phyloP scores from a whole-genome alignment of 2,797 vertebrate genomes.

The Harpagifer antarcticus region DNA sequence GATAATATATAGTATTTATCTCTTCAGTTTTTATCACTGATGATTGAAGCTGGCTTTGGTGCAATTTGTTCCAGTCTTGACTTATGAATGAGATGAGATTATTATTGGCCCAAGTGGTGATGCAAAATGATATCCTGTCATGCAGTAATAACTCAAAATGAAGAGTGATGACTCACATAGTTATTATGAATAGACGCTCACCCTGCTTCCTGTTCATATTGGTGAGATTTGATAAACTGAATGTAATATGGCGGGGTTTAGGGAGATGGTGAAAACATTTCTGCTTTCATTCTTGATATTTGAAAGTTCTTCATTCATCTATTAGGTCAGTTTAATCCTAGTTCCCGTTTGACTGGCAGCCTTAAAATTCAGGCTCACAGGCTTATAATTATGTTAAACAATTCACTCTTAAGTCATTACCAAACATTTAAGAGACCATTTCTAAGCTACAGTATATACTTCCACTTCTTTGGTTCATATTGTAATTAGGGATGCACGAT shows the following conservation, averaged over 20 bases:
- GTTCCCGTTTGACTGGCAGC: slow-evolving; percentile 10
- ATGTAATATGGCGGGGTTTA: slow-evolving; percentile 20
- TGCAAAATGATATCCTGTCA: slow-evolving; percentile 73
- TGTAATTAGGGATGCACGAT: too few relatives aligned
- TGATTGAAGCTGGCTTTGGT: slow-evolving; percentile 65
- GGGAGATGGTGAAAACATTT: slow-evolving; percentile 29
- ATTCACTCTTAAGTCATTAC: neutral
- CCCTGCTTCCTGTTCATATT: slow-evolving; percentile 70
- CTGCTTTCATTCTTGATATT: slow-evolving; percentile 29
- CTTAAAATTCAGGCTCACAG: neutral
- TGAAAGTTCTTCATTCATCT: slow-evolving; percentile 21
- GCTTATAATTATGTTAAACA: neutral
- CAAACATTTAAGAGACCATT: neutral
- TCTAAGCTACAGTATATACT: too few relatives aligned
- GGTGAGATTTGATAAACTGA: slow-evolving; percentile 63
- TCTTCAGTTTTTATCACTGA: slow-evolving; percentile 45
- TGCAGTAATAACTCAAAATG: slow-evolving; percentile 69
- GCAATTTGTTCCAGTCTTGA: slow-evolving; percentile 69
- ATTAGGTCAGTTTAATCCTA: slow-evolving; percentile 4
- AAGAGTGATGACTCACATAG: slow-evolving; percentile 69
- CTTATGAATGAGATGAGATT: slow-evolving; percentile 68
- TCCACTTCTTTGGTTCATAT: neutral
- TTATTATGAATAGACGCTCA: slow-evolving; percentile 67
- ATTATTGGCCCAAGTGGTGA: slow-evolving; percentile 71
- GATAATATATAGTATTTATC: slow-evolving; percentile 49